Conservation (phyloP, 1,140 invertebrate species). For the Trichoplusia ni region DNA sequence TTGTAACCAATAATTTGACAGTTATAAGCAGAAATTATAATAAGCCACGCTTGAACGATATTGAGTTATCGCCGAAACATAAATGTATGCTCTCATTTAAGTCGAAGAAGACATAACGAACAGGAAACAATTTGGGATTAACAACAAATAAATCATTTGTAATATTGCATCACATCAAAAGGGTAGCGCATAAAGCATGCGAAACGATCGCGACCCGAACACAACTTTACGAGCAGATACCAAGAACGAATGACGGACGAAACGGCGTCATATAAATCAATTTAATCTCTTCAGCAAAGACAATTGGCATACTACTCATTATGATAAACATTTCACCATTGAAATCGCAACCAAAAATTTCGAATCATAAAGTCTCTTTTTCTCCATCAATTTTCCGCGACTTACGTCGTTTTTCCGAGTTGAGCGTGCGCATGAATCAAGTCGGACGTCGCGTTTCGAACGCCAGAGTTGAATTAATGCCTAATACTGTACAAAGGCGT, state of each 20-base stretch:
- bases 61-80: not conserved
- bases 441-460: slow-evolving; percentile 41
- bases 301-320: slow-evolving; percentile 46
- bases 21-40: too few relatives aligned
- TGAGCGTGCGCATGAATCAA: slow-evolving; percentile 49
- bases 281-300: slow-evolving; percentile 55
- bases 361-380: not conserved
- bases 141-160: slow-evolving; percentile 38
- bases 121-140: slow-evolving; percentile 22
- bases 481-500: slow-evolving; percentile 49
- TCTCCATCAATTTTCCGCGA: not conserved
- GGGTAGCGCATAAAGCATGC: slow-evolving; percentile 26
- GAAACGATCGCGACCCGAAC: slow-evolving; percentile 39
- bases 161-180: slow-evolving; percentile 44
- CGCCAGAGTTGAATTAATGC: slow-evolving; percentile 47
- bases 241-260: slow-evolving; percentile 48
- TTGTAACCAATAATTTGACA: too few relatives aligned
- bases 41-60: too few relatives aligned
- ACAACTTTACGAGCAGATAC: slow-evolving; percentile 51
- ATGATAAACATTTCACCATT: not conserved
- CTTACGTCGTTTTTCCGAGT: not conserved
- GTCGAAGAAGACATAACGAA: not conserved
- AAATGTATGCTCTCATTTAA: not conserved
- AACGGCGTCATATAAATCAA: slow-evolving; percentile 57
- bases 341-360: not conserved